Percentiles rank a stretch among this genome's conserved stretches.
Evolutionary conservation across 37 sponge, comb jelly and placozoan genomes (phyloP).

Genomic region (Geodia barretti): DNA sequence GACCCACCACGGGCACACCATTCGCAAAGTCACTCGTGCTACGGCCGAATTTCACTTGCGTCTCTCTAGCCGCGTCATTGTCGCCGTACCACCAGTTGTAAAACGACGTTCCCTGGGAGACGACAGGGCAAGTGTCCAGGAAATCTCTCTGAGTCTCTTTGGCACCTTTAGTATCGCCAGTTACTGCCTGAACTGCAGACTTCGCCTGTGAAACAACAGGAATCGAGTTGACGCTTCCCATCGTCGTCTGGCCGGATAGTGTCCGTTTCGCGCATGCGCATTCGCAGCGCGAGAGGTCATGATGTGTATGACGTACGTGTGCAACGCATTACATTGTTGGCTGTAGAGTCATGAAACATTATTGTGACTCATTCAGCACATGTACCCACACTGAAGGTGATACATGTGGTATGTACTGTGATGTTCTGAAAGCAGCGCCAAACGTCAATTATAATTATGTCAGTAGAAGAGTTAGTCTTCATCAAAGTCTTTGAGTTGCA

Average conservation of each 20-base stretch:
- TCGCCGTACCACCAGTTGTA: not conserved
- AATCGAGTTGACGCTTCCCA: too few relatives aligned
- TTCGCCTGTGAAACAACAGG: constrained; percentile 12
- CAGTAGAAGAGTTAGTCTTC: constrained; percentile 6
- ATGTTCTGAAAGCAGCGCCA: too few relatives aligned
- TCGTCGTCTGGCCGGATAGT: too few relatives aligned
- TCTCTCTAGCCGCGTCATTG: constrained; percentile 9
- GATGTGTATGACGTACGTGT: too few relatives aligned
- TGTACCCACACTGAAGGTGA: too few relatives aligned
- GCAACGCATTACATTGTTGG: too few relatives aligned
- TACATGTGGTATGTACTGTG: too few relatives aligned
- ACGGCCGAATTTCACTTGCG: not conserved
- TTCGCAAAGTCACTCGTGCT: constrained; percentile 9
- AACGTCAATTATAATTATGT: too few relatives aligned
- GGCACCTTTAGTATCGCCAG: constrained; percentile 14
- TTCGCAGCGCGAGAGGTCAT: too few relatives aligned
- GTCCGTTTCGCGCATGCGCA: too few relatives aligned
- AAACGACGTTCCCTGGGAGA: constrained; percentile 14
- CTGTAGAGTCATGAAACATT: too few relatives aligned
- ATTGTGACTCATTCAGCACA: too few relatives aligned
- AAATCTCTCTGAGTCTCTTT: constrained; percentile 22
- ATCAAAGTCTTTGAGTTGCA: constrained; percentile 24
- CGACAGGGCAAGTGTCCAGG: constrained; percentile 14
- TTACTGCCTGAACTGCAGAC: constrained; percentile 12
- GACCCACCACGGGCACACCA: constrained; percentile 33